Conservation (phyloP, 2,888 invertebrate genomes). For the Drosophila affinis region DNA sequence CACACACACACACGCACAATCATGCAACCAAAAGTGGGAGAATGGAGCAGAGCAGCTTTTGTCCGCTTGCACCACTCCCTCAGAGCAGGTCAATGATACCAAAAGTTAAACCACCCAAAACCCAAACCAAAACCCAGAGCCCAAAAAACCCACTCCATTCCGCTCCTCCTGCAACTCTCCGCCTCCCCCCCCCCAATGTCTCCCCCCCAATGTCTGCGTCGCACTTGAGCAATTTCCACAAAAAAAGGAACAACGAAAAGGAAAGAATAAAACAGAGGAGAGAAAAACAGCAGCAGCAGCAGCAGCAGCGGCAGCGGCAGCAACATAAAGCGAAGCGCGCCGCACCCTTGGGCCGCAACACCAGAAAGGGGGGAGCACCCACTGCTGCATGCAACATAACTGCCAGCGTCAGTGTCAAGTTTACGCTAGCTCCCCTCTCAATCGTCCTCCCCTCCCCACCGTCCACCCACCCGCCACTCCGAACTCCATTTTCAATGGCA, state of each 20-base stretch:
- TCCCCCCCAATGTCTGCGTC: conserved; percentile 62
- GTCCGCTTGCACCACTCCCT: conserved; percentile 37
- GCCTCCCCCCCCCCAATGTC: neutral
- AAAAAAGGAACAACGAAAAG: conserved; percentile 14
- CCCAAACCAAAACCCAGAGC: conserved; percentile 58
- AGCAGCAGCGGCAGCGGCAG: conserved; percentile 25
- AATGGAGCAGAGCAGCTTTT: conserved; percentile 18
- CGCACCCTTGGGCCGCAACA: conserved; percentile 58
- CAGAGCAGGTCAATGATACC: conserved; percentile 76
- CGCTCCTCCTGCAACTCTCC: neutral
- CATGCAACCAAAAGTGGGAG: neutral
- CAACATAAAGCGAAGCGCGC: conserved; percentile 17
- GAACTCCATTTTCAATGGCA: conserved; percentile 80
- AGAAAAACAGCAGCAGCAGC: conserved; percentile 32
- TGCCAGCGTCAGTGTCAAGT: conserved; percentile 81
- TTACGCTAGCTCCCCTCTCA: conserved; percentile 57
- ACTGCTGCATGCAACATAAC: conserved; percentile 59
- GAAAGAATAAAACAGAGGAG: conserved; percentile 15
- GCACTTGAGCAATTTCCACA: conserved; percentile 75
- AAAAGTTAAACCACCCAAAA: conserved; percentile 61
- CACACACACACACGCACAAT: neutral
- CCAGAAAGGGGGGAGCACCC: neutral
- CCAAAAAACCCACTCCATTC: neutral
- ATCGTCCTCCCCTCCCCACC: too few species aligned
- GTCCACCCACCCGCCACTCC: conserved; percentile 8